These are phyloP conservation scores for Hypena proboscidalis DNA, from an alignment of 2,888 invertebrate species.

Conservation along the genomic window DNA sequence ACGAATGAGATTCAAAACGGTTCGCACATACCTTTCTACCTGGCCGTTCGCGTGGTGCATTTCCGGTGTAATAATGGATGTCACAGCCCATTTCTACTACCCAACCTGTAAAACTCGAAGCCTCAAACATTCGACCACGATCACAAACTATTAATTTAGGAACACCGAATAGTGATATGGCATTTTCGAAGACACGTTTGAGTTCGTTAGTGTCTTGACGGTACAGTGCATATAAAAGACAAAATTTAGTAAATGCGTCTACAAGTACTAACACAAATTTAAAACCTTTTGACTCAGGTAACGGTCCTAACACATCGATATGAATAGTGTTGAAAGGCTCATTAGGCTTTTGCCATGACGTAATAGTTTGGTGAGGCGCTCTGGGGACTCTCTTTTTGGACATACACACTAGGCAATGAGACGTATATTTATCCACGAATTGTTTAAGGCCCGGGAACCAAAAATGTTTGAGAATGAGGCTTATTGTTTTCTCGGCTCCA, in stretches of 20 bases:
- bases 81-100: not conserved
- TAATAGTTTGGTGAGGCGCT: not conserved
- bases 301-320: constrained; percentile 21
- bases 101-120: constrained; percentile 13
- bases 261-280: constrained; percentile 15
- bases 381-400: constrained; percentile 17
- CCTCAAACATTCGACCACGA: too few species aligned
- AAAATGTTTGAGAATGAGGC: constrained; percentile 15
- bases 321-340: constrained; percentile 27
- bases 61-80: too few species aligned
- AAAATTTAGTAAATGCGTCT: constrained; percentile 17
- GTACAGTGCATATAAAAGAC: constrained; percentile 8
- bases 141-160: too few species aligned
- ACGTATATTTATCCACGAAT: constrained; percentile 8
- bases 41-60: too few species aligned
- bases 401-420: constrained; percentile 17
- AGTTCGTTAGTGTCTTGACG: constrained; percentile 34
- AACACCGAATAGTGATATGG: constrained; percentile 28
- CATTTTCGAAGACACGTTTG: constrained; percentile 13
- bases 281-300: constrained; percentile 12
- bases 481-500: constrained; percentile 15
- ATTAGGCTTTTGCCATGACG: not conserved
- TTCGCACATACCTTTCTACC: not conserved
- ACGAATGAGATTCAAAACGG: not conserved
- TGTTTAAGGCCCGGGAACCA: constrained; percentile 20